These are phyloP conservation scores for Ctenochaetus hawaiiensis DNA, from an alignment of 2,797 vertebrate genomes.

Conservation along the genomic window DNA sequence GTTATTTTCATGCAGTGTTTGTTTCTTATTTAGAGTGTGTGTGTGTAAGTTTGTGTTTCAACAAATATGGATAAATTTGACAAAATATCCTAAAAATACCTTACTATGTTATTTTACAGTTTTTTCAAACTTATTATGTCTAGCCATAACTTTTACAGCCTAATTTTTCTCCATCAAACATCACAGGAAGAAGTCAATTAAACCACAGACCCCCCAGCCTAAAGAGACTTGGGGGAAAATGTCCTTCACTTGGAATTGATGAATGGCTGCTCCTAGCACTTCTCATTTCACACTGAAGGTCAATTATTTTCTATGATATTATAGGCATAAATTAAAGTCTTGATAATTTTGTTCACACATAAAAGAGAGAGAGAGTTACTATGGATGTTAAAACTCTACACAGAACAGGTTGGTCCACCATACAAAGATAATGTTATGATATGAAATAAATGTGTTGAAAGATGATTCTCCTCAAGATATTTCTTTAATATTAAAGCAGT, in stretches of 20 bases:
- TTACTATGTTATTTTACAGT: not conserved
- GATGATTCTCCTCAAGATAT: not conserved
- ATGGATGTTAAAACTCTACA: slow-evolving; percentile 52
- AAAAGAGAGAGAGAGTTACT: slow-evolving; percentile 16
- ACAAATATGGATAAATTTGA: not conserved
- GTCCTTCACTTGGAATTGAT: slow-evolving; percentile 68
- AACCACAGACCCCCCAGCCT: slow-evolving; percentile 50
- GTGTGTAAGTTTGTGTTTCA: not conserved
- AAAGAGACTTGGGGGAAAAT: slow-evolving; percentile 54
- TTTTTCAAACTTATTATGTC: slow-evolving; percentile 10
- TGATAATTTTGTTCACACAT: slow-evolving; percentile 49
- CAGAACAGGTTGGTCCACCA: slow-evolving; percentile 29
- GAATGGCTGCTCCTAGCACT: slow-evolving; percentile 60
- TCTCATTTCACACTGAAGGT: slow-evolving; percentile 74
- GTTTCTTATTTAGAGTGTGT: not conserved
- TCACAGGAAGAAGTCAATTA: slow-evolving; percentile 61
- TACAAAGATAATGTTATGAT: slow-evolving; percentile 24
- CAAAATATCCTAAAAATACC: not conserved
- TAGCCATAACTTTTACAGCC: slow-evolving; percentile 32
- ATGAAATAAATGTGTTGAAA: slow-evolving; percentile 12
- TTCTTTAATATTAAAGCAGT: slow-evolving; percentile 13
- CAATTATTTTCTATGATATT: slow-evolving; percentile 72
- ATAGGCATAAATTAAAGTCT: slow-evolving; percentile 67
- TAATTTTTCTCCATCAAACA: slow-evolving; percentile 54
- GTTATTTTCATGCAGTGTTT: not conserved